Conservation (phyloP, 2,113 vertebrate genomes). For the Cynocephalus volans region DNA sequence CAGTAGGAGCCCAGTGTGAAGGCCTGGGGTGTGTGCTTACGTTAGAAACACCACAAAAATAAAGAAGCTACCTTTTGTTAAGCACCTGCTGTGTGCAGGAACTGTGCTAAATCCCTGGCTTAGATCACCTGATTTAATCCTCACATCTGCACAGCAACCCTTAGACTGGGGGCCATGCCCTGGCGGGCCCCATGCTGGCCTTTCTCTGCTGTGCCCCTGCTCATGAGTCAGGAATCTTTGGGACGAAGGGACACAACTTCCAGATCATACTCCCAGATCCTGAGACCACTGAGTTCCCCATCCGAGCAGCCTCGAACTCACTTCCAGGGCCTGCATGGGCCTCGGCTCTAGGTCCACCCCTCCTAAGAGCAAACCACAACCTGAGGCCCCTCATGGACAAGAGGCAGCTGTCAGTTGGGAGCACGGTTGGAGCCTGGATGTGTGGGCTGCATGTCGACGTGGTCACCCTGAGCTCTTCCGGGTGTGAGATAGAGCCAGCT, state of each 20-base stretch:
- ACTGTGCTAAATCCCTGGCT: not conserved
- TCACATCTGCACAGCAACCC: not conserved
- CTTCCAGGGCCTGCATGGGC: not conserved
- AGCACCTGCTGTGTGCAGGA: not conserved
- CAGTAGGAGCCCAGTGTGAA: fast-evolving
- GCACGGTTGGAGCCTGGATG: not conserved
- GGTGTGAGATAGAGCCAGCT: not conserved
- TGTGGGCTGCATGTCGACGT: fast-evolving
- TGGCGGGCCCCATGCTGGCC: not conserved
- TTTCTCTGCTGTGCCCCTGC: fast-evolving
- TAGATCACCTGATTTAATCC: fast-evolving
- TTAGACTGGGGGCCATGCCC: not conserved
- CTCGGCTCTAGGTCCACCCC: not conserved
- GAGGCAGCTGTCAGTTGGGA: fast-evolving
- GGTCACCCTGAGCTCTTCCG: not conserved
- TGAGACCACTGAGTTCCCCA: not conserved
- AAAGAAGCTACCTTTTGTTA: fast-evolving
- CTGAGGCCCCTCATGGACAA: not conserved
- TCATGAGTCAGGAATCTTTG: not conserved
- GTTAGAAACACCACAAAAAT: not conserved
- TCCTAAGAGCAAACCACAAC: not conserved
- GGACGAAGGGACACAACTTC: not conserved
- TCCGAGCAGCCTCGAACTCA: not conserved
- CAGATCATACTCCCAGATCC: too few relatives aligned
- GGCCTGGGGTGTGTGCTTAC: fast-evolving